These are phyloP conservation scores for Seriola aureovittata DNA, from an alignment of 2,113 vertebrate species.

Conservation along the genomic window DNA sequence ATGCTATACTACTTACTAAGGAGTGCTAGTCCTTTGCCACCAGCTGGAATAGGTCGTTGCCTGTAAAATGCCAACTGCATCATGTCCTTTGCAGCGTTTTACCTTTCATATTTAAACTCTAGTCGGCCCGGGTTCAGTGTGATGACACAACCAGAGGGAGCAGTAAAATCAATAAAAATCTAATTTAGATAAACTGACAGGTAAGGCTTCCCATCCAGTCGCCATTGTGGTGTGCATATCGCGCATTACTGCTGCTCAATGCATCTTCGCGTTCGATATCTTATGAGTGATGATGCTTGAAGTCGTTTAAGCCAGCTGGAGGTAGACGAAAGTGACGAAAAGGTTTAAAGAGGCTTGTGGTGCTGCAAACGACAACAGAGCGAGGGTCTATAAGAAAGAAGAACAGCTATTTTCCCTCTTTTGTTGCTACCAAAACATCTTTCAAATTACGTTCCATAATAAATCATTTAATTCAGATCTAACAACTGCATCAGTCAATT, in stretches of 20 bases:
- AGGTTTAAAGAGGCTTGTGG: neutral
- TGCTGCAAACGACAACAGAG: neutral
- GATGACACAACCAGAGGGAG: constrained; percentile 51
- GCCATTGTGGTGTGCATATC: constrained; percentile 31
- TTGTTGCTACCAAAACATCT: neutral
- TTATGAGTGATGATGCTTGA: constrained; percentile 56
- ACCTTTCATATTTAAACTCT: constrained; percentile 67
- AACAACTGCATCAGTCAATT: constrained; percentile 4
- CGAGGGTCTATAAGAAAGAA: neutral
- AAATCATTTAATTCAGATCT: constrained; percentile 36
- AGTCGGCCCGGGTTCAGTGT: constrained; percentile 31
- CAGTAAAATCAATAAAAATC: constrained; percentile 69
- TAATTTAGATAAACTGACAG: constrained; percentile 73
- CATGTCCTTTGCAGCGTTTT: constrained; percentile 54
- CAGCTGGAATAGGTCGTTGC: constrained; percentile 27
- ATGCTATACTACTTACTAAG: constrained; percentile 10
- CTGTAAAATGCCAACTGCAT: constrained; percentile 55
- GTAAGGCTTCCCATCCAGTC: constrained; percentile 37
- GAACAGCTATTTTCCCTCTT: neutral
- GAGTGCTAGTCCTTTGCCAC: constrained; percentile 29
- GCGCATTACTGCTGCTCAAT: constrained; percentile 44
- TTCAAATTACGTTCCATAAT: constrained; percentile 19
- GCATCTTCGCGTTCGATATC: constrained; percentile 40
- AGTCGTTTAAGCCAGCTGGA: constrained; percentile 28
- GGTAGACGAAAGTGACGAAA: constrained; percentile 13